These are phyloP conservation scores for Xiphydria camelus DNA, from an alignment of 2,888 invertebrate species.

Conservation along the genomic window DNA sequence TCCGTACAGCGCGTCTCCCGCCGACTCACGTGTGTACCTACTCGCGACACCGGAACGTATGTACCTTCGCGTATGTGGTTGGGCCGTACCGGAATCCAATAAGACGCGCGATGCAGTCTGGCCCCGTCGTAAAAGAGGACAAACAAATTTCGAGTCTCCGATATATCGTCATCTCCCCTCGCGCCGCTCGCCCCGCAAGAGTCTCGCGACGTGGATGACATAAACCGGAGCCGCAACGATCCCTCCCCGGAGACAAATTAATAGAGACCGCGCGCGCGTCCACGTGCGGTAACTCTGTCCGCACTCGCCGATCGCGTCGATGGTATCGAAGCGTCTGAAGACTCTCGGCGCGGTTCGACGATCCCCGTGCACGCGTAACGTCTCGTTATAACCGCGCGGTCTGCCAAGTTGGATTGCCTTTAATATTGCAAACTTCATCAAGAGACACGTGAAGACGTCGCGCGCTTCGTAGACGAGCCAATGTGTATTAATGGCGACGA, in stretches of 20 bases:
- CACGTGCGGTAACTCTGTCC: too few species aligned
- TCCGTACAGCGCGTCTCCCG: too few species aligned
- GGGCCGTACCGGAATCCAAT: slow-evolving; percentile 52
- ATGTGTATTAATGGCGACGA: slow-evolving; percentile 41
- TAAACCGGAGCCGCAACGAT: background rate
- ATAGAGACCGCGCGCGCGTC: too few species aligned
- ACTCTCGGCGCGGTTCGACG: background rate
- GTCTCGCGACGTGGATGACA: too few species aligned
- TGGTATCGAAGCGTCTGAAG: too few species aligned
- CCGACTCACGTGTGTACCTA: too few species aligned
- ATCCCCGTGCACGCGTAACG: too few species aligned
- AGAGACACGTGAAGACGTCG: slow-evolving; percentile 13
- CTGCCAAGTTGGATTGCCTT: slow-evolving; percentile 50
- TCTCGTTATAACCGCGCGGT: too few species aligned
- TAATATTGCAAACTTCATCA: slow-evolving; percentile 53
- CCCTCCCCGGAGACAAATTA: background rate
- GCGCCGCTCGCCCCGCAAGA: background rate
- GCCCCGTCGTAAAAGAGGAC: slow-evolving; percentile 53
- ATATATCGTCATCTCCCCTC: slow-evolving; percentile 8
- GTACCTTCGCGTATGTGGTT: too few species aligned
- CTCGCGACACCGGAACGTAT: too few species aligned
- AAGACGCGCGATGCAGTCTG: slow-evolving; percentile 50
- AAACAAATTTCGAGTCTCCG: slow-evolving; percentile 51
- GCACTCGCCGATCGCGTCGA: too few species aligned
- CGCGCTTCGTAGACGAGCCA: slow-evolving; percentile 24